A percentile compares a stretch with the other conserved stretches of the same genome.
These are phyloP conservation scores for Cosmopolites sordidus DNA, from an alignment of 2,888 invertebrate genomes.

Conservation along the genomic window DNA sequence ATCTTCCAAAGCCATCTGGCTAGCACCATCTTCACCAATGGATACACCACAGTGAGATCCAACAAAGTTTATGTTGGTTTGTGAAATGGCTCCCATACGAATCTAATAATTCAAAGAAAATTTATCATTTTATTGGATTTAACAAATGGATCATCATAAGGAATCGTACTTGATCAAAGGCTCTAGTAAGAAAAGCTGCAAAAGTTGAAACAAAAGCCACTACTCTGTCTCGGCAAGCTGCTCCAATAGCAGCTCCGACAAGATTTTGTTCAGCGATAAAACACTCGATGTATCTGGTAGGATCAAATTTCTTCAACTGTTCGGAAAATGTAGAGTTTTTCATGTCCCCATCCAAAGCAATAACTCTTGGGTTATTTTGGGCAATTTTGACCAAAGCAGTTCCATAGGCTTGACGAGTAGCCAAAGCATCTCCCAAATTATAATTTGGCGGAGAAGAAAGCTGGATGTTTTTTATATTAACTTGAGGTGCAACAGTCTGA, in stretches of 20 bases:
- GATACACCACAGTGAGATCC: conserved; percentile 97
- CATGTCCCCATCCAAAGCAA: conserved; percentile 94
- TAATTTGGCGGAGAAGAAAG: conserved; percentile 80
- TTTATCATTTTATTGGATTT: neutral
- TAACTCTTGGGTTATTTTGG: conserved; percentile 68
- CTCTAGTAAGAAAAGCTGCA: conserved; percentile 93
- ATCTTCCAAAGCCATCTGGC: conserved; percentile 99
- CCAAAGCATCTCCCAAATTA: conserved; percentile 69
- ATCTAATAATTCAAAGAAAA: conserved; percentile 56
- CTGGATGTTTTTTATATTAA: conserved; percentile 65
- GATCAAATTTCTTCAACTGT: conserved; percentile 70
- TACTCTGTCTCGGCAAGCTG: conserved; percentile 87
- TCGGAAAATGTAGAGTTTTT: conserved; percentile 98
- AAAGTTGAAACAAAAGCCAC: conserved; percentile 95
- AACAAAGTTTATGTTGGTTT: conserved; percentile 91
- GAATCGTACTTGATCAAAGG: conserved; percentile 86
- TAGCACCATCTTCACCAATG: conserved; percentile 97
- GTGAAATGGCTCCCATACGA: conserved; percentile 98
- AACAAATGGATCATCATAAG: neutral
- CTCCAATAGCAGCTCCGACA: conserved; percentile 92
- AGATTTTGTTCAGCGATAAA: conserved; percentile 99
- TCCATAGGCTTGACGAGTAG: conserved; percentile 92
- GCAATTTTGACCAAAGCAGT: conserved; percentile 85
- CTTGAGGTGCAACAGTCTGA: conserved; percentile 61
- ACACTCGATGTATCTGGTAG: conserved; percentile 82